Conservation (phyloP, 1,140 invertebrate species). For the Rhopalosiphum padi region DNA sequence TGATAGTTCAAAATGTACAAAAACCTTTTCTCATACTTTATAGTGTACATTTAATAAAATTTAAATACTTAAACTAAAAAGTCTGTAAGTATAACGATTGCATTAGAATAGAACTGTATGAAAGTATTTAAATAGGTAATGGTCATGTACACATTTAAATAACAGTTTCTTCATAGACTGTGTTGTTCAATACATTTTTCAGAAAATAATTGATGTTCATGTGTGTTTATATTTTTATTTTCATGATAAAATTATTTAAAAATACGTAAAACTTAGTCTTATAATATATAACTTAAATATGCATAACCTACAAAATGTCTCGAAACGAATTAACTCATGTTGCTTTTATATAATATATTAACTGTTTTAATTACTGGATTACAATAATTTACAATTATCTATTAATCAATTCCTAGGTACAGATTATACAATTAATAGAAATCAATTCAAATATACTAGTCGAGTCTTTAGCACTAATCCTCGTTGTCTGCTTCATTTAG, state of each 20-base stretch:
- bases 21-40: not conserved
- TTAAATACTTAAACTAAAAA: not conserved
- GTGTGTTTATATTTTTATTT: not conserved
- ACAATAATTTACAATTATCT: not conserved
- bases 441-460: not conserved
- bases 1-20: not conserved
- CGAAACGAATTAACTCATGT: not conserved
- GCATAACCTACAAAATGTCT: not conserved
- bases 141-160: too few species aligned
- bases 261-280: not conserved
- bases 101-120: not conserved
- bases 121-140: not conserved
- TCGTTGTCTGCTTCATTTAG: not conserved
- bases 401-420: not conserved
- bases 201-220: not conserved
- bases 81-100: not conserved
- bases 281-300: not conserved
- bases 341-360: too few species aligned
- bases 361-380: not conserved
- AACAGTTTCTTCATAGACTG: not conserved
- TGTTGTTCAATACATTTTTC: not conserved
- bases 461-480: not conserved
- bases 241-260: not conserved
- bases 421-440: not conserved
- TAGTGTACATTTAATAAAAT: not conserved